These are phyloP conservation scores for Dermatemys mawii DNA, from an alignment of 2,113 vertebrate genomes.

Conservation along the genomic window DNA sequence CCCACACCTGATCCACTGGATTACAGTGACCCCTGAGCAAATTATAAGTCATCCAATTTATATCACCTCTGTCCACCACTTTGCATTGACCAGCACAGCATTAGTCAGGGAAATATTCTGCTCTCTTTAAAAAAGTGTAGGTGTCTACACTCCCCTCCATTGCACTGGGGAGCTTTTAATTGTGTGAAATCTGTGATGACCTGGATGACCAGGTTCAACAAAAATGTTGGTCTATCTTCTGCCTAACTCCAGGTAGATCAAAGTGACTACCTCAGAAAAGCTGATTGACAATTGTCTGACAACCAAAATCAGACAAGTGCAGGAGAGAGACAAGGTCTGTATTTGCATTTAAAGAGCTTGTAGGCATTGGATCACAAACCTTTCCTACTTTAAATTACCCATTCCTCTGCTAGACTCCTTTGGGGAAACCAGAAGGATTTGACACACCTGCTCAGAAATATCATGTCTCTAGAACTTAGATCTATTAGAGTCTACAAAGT, in stretches of 20 bases:
- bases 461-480: not conserved
- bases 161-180: not conserved
- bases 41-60: not conserved
- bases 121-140: not conserved
- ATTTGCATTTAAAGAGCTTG: not conserved
- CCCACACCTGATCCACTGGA: not conserved
- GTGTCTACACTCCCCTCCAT: not conserved
- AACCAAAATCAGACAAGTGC: conserved; percentile 4
- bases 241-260: not conserved
- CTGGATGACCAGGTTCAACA: not conserved
- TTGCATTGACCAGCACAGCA: not conserved
- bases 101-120: not conserved
- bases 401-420: conserved; percentile 23
- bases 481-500: conserved; percentile 20
- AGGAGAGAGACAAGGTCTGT: not conserved
- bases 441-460: conserved; percentile 25
- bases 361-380: not conserved
- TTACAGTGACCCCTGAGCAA: not conserved
- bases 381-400: not conserved
- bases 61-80: not conserved
- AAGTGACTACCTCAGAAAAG: not conserved
- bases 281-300: not conserved
- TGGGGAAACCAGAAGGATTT: conserved; percentile 20
- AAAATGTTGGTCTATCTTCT: not conserved
- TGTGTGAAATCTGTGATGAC: not conserved